Base-by-base conservation (phyloP, 2,113 vertebrate genomes). In the Psettodes erumei region DNA sequence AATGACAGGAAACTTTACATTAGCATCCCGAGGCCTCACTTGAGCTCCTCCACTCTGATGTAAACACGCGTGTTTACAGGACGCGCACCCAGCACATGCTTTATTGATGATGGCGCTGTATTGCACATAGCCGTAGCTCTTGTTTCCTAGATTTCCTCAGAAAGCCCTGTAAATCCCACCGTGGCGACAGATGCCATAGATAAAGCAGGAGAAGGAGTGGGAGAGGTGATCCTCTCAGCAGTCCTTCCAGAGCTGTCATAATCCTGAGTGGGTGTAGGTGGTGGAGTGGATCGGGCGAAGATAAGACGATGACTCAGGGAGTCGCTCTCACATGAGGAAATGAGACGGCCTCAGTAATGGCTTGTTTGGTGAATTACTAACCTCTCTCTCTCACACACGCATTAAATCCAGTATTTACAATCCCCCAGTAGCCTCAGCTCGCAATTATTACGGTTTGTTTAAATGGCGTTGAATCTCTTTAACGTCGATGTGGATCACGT, bases 251-350 rank as follows among this genome's bases (percentile, higher is more conserved):
- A 68, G 59, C 81, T 68, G 76, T 73, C 79, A 78, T 81, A 81
- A 86, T 89, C 81, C 81, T 83, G 81, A 90, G 83, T 89, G 82
- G 81, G 79, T 85, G 80, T n/a, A 84, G 74, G 74, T 38, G 51
- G 35, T 58, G 71, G 69, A 78, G 56, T 67, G 64, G 77, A 83
- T 59, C 13, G 13, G 64, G 79, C 67, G 27, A 42, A 83, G 82
- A 87, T 82, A 71, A 79, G 72, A 84, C 47, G 83, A 77, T 78
- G 75, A 89, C 77, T 87, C 69, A 53, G 71, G 71, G 58, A 84
- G 77, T 72, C 50, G 55, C 77, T 66, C 65, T 82, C 77, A 65
- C 66, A 82, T 51, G 59, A 81, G 79, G 81, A 83, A 84, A 81
- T 61, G 79, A 88, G 65, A 77, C 45, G n/a, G 63, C 63, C 64